Evolutionary conservation across 2,888 invertebrate genomes (phyloP).

Genomic region (Mythimna albipuncta): DNA sequence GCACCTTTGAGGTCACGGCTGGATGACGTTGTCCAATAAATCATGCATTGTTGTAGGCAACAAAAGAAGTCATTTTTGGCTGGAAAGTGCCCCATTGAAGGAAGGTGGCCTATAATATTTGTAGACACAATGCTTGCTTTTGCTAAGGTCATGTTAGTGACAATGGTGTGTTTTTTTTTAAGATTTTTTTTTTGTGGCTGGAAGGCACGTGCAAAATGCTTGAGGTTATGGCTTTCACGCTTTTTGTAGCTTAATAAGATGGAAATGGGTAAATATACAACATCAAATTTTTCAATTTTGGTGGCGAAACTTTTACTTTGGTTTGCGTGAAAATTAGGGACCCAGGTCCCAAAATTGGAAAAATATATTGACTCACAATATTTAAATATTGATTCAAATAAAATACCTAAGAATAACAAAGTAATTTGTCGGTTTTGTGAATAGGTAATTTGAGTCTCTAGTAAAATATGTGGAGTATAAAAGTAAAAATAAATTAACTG

Average conservation of each 20-base stretch:
- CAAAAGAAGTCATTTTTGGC: constrained; percentile 88
- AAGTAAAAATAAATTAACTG: too few relatives aligned
- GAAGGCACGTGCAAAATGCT: neutral
- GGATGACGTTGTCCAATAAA: constrained; percentile 75
- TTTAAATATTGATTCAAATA: neutral
- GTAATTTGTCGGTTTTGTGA: neutral
- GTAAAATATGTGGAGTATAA: neutral
- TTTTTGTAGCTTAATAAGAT: neutral
- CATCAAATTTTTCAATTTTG: too few relatives aligned
- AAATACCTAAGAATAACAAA: neutral
- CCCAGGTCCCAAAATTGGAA: too few relatives aligned
- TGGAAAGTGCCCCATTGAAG: constrained; percentile 82
- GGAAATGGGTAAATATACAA: neutral
- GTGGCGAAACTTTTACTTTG: too few relatives aligned
- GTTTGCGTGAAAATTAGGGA: too few relatives aligned
- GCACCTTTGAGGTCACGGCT: constrained; percentile 70
- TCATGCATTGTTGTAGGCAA: constrained; percentile 85
- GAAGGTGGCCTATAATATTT: constrained; percentile 74
- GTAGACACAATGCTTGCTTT: constrained; percentile 66
- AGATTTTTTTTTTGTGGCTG: constrained; percentile 19
- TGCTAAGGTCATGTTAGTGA: constrained; percentile 62
- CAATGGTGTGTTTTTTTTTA: constrained; percentile 53
- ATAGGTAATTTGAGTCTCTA: neutral
- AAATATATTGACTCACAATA: too few relatives aligned
- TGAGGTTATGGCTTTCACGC: neutral